phyloP scores from a whole-genome alignment of 1,140 invertebrate species.

The Drosophila elegans region DNA sequence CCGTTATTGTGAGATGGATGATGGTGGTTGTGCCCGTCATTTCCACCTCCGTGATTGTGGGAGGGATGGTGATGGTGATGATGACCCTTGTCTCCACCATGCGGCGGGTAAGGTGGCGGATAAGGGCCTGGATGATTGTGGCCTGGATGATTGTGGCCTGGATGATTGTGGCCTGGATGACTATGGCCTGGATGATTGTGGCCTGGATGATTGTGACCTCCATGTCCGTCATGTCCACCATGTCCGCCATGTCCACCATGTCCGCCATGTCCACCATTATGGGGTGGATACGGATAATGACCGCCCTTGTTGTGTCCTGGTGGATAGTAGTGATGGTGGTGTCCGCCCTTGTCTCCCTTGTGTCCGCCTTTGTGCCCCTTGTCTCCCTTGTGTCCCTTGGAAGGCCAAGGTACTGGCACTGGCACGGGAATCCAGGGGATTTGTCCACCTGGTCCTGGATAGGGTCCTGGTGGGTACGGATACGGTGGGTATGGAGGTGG shows the following conservation, averaged over 20 bases:
- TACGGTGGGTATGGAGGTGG: constrained; percentile 14
- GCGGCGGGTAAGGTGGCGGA: constrained; percentile 1
- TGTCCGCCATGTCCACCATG: no score
- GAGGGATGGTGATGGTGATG: constrained; percentile 6
- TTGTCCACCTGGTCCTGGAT: constrained; percentile 6
- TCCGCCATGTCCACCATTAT: constrained; percentile 5
- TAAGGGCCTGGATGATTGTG: background rate
- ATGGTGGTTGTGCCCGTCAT: background rate
- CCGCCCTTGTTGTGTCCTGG: constrained; percentile 22
- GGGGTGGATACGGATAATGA: constrained; percentile 11
- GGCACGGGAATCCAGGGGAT: constrained; percentile 34
- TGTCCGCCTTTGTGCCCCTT: constrained; percentile 29
- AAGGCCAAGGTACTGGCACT: constrained; percentile 43
- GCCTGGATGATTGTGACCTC: background rate
- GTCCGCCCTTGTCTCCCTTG: constrained; percentile 41
- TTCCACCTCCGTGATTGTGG: constrained; percentile 3
- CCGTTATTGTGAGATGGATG: background rate
- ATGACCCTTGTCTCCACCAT: constrained; percentile 8
- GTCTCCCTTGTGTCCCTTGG: constrained; percentile 42
- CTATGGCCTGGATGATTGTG: background rate
- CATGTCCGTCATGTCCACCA: no score
- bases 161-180: background rate
- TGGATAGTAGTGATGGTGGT: constrained; percentile 37
- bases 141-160: background rate
- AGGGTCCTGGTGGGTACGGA: constrained; percentile 12